Conservation (phyloP, 2,888 invertebrate species). For the Drosophila yooni region DNA sequence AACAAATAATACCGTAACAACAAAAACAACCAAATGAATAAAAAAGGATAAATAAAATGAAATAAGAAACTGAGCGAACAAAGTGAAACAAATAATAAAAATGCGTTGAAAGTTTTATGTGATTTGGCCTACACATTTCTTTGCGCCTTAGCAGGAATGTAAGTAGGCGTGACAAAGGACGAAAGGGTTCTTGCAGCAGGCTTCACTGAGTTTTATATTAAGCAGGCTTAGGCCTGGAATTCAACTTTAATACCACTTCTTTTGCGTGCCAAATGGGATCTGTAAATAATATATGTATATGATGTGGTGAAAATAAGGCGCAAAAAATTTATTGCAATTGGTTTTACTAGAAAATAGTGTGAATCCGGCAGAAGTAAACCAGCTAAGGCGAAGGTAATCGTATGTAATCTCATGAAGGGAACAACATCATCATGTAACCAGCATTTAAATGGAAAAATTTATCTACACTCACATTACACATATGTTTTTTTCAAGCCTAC, state of each 20-base stretch:
- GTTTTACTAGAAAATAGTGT: background rate
- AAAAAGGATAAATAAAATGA: conserved; percentile 25
- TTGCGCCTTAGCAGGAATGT: conserved; percentile 25
- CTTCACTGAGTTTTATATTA: conserved; percentile 22
- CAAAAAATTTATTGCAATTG: background rate
- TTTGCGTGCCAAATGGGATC: conserved; percentile 11
- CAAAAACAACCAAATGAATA: conserved; percentile 8
- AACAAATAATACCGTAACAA: conserved; percentile 26
- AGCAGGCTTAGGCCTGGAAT: conserved; percentile 23
- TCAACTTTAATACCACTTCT: conserved; percentile 15
- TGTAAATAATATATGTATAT: conserved; percentile 41
- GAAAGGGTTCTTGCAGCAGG: conserved; percentile 44
- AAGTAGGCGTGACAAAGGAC: conserved; percentile 58
- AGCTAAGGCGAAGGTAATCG: background rate
- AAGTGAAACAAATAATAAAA: conserved; percentile 61
- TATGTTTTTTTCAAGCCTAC: background rate
- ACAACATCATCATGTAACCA: background rate
- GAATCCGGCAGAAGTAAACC: background rate
- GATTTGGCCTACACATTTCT: conserved; percentile 33
- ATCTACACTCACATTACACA: background rate
- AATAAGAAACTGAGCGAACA: conserved; percentile 13
- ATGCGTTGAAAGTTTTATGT: conserved; percentile 63
- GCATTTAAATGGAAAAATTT: background rate
- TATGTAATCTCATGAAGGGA: background rate
- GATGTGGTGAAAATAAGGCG: conserved; percentile 23